Conservation (phyloP, 2,113 vertebrate genomes). For the Trogon surrucura region DNA sequence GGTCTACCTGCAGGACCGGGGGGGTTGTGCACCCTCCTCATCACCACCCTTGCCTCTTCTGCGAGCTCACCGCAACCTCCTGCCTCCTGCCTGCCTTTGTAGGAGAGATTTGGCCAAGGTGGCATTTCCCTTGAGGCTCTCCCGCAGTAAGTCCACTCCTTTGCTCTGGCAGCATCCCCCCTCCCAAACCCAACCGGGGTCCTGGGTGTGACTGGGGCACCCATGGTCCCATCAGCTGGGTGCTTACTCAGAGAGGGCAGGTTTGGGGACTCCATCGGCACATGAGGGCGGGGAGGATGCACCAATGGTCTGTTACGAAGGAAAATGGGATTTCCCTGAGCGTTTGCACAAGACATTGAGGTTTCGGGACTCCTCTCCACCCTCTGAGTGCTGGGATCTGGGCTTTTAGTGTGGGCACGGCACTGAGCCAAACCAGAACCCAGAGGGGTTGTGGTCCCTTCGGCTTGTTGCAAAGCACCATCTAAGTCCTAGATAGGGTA, state of each 20-base stretch:
- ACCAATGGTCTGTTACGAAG: background rate
- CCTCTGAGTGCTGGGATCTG: fast-evolving
- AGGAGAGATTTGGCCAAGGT: background rate
- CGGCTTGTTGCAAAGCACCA: background rate
- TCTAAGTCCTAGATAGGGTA: background rate
- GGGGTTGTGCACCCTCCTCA: background rate
- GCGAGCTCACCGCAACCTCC: fast-evolving
- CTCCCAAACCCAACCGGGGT: background rate
- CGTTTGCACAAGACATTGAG: background rate
- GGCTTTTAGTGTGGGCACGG: background rate
- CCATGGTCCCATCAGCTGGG: background rate
- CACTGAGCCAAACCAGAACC: background rate
- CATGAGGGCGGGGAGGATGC: no score
- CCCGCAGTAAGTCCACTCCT: background rate
- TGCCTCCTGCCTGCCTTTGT: background rate
- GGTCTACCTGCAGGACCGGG: background rate
- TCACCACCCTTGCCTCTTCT: fast-evolving
- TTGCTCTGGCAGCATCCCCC: background rate
- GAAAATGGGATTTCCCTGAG: background rate
- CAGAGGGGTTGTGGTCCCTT: background rate
- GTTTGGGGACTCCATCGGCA: background rate
- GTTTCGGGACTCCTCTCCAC: background rate
- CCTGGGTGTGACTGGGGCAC: background rate
- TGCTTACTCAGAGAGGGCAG: background rate
- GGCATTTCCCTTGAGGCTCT: background rate